phyloP scores from a whole-genome alignment of 2,113 vertebrate species.

The Ivindomyrus marchei region DNA sequence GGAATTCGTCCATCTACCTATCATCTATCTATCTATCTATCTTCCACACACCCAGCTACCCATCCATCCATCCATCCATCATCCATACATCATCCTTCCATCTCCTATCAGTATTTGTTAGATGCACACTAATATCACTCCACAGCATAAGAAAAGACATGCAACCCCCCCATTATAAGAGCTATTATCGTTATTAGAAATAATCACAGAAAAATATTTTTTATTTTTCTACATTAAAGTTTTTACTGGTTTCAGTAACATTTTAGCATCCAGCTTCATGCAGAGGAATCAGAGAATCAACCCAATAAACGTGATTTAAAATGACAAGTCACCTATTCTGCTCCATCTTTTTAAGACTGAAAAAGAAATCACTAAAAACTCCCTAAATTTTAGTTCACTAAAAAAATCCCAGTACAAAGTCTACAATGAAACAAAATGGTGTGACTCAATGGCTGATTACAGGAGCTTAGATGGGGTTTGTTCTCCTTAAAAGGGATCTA shows the following conservation, averaged over 20 bases:
- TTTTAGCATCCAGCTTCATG: neutral
- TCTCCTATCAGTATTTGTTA: neutral
- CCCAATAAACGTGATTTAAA: neutral
- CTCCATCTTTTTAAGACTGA: neutral
- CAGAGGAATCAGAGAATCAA: neutral
- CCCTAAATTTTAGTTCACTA: neutral
- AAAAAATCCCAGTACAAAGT: neutral
- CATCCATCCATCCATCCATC: neutral
- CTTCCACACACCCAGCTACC: too few relatives aligned
- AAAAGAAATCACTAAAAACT: neutral
- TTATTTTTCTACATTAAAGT: neutral
- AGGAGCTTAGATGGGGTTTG: neutral
- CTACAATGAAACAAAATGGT: neutral
- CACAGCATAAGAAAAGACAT: neutral
- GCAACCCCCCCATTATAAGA: neutral
- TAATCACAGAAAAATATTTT: neutral
- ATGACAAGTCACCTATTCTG: neutral
- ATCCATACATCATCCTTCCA: neutral
- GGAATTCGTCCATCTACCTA: neutral
- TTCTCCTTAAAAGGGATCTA: neutral
- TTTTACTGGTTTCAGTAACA: neutral
- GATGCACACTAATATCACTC: neutral
- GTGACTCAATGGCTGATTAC: neutral
- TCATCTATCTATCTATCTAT: neutral
- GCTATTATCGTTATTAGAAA: neutral